Conservation (phyloP, 2,888 invertebrate genomes). For the Sarcophaga carnaria region DNA sequence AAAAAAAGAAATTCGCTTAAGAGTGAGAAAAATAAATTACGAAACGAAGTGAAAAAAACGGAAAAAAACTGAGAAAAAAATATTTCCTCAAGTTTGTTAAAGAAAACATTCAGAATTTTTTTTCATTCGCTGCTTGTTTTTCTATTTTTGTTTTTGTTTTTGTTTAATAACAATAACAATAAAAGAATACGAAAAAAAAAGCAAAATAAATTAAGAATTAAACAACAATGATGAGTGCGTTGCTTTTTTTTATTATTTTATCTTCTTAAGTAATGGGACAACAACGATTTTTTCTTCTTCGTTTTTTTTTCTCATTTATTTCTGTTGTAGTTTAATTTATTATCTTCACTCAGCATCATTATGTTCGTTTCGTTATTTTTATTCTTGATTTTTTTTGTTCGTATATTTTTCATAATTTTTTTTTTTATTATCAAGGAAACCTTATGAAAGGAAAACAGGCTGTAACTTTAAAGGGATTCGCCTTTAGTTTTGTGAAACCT, state of each 20-base stretch:
- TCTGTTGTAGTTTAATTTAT: not conserved
- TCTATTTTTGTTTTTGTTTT: not conserved
- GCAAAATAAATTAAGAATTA: not conserved
- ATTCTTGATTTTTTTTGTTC: too few relatives aligned
- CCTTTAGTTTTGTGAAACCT: too few relatives aligned
- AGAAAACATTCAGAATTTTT: too few relatives aligned
- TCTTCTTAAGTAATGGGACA: not conserved
- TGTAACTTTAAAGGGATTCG: not conserved
- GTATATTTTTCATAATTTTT: not conserved
- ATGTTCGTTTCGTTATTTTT: not conserved
- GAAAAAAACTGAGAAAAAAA: too few relatives aligned
- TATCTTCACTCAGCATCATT: not conserved
- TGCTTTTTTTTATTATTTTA: not conserved
- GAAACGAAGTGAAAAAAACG: too few relatives aligned
- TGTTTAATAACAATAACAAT: not conserved
- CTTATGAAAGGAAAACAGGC: not conserved
- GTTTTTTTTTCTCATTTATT: not conserved
- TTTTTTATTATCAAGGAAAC: not conserved
- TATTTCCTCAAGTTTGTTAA: too few relatives aligned
- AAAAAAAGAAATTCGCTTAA: too few relatives aligned
- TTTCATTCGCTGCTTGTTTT: not conserved
- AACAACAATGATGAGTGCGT: not conserved
- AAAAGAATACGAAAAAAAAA: not conserved
- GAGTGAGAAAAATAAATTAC: too few relatives aligned
- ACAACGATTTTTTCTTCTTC: not conserved